Percentiles rank a stretch among this genome's conserved stretches.
These are phyloP conservation scores for Leptinotarsa peninsularis DNA, from an alignment of 2,888 invertebrate species.

Conservation along the genomic window DNA sequence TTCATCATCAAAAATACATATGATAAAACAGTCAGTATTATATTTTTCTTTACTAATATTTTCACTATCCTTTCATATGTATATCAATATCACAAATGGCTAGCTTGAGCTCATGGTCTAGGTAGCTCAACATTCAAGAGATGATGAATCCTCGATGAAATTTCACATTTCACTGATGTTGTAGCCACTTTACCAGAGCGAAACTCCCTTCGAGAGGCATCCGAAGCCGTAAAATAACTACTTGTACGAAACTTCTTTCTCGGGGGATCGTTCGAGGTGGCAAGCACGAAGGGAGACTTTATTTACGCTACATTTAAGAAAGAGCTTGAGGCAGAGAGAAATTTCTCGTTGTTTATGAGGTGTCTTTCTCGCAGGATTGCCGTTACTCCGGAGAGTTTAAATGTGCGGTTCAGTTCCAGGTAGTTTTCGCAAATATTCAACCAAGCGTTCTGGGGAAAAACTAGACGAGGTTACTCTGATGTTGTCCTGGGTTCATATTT, in stretches of 20 bases:
- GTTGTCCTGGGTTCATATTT: not conserved
- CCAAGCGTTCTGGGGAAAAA: not conserved
- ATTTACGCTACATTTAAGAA: conserved; percentile 26
- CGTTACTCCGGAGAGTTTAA: not conserved
- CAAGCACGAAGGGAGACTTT: not conserved
- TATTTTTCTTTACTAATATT: no score
- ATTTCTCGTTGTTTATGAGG: conserved; percentile 24
- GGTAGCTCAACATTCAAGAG: not conserved
- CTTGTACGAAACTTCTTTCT: conserved; percentile 20
- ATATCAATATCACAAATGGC: not conserved
- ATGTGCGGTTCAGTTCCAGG: not conserved
- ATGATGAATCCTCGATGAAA: conserved; percentile 22
- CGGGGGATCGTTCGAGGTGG: not conserved
- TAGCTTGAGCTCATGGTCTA: not conserved
- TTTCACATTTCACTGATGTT: conserved; percentile 25
- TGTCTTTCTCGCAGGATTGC: not conserved
- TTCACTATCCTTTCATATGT: no score
- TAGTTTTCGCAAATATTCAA: not conserved
- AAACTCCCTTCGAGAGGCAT: conserved; percentile 14
- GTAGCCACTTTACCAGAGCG: conserved; percentile 5
- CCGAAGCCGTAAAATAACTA: conserved; percentile 29
- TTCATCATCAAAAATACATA: no score
- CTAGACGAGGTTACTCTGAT: not conserved
- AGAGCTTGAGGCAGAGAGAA: conserved; percentile 13
- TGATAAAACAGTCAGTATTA: no score